Evolutionary conservation across 2,888 invertebrate genomes (phyloP).

Genomic region (Latrodectus elegans): DNA sequence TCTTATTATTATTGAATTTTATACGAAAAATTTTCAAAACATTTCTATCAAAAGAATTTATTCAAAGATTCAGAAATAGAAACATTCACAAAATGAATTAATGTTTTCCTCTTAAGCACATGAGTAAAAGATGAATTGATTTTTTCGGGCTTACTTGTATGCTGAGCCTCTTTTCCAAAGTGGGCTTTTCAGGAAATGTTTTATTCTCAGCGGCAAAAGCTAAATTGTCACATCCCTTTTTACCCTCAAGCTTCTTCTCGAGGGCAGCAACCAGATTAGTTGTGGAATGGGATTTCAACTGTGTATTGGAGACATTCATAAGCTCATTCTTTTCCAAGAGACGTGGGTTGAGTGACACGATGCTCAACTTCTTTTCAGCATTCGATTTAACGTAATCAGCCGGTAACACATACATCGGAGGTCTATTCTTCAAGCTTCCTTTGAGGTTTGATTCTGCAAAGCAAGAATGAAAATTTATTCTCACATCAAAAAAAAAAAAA

Average conservation of each 20-base stretch:
- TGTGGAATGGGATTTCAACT: slow-evolving; percentile 35
- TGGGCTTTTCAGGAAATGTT: slow-evolving; percentile 18
- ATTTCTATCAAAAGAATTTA: no score
- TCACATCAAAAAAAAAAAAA: no score
- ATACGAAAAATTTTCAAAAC: no score
- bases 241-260: slow-evolving; percentile 41
- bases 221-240: slow-evolving; percentile 37
- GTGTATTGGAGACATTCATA: slow-evolving; percentile 2
- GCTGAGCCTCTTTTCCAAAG: slow-evolving; percentile 46
- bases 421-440: slow-evolving; percentile 37
- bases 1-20: no score
- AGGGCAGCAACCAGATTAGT: slow-evolving; percentile 40
- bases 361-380: slow-evolving; percentile 41
- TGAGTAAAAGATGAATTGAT: background rate
- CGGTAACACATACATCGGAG: slow-evolving; percentile 41
- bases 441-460: slow-evolving; percentile 17
- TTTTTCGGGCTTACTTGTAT: slow-evolving; percentile 28
- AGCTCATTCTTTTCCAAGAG: slow-evolving; percentile 58
- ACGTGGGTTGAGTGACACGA: slow-evolving; percentile 40
- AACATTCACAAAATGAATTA: background rate
- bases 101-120: background rate
- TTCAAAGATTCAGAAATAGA: background rate
- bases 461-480: background rate
- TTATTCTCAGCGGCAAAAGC: slow-evolving; percentile 36
- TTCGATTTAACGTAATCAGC: slow-evolving; percentile 55